phyloP scores from a whole-genome alignment of 1,140 invertebrate genomes.

The Camponotus vicinus region DNA sequence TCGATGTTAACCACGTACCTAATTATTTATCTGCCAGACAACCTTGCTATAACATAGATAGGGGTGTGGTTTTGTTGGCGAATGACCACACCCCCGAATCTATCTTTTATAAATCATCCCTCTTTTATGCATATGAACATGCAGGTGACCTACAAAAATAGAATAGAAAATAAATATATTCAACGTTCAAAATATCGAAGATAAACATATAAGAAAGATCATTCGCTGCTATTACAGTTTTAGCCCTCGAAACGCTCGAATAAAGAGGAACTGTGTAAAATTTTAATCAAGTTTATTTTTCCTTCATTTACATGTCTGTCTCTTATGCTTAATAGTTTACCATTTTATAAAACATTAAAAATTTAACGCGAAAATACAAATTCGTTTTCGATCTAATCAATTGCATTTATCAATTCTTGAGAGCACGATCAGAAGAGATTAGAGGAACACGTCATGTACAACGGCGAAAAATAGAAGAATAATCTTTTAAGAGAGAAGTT shows the following conservation, averaged over 20 bases:
- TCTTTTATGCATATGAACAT: conserved; percentile 18
- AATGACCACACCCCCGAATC: conserved; percentile 51
- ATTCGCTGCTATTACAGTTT: not conserved
- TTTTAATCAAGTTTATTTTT: conserved; percentile 14
- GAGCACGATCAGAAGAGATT: not conserved
- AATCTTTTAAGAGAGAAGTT: not conserved
- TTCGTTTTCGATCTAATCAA: conserved; percentile 5
- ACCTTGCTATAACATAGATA: conserved; percentile 42
- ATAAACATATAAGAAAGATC: not conserved
- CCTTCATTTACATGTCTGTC: not conserved
- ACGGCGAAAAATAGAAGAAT: not conserved
- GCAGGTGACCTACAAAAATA: not conserved
- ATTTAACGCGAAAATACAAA: not conserved
- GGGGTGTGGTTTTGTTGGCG: conserved; percentile 55
- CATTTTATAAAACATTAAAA: not conserved
- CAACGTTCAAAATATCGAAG: not conserved
- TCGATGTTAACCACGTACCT: conserved; percentile 40
- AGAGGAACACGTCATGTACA: not conserved
- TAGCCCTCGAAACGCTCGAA: not conserved
- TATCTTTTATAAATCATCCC: conserved; percentile 37
- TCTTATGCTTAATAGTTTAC: conserved; percentile 1
- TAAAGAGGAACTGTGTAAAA: not conserved
- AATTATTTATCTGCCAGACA: conserved; percentile 54
- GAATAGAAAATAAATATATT: not conserved
- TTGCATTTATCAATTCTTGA: conserved; percentile 20